Conservation (phyloP, 2,113 vertebrate genomes). For the Polypterus bichir region DNA sequence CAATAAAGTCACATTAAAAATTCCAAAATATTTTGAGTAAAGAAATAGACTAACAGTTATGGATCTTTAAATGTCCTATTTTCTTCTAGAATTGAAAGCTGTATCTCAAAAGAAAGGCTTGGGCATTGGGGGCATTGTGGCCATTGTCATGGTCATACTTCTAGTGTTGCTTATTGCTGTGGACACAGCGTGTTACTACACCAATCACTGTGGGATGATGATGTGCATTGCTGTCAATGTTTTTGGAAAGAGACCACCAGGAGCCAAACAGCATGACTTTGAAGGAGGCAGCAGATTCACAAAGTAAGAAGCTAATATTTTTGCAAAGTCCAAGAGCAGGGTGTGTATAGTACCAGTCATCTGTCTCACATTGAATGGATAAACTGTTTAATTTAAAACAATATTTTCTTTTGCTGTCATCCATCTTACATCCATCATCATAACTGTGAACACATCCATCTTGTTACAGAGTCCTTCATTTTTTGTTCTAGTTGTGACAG, state of each 20-base stretch:
- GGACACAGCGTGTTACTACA: constrained; percentile 58
- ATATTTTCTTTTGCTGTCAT: no score
- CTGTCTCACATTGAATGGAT: no score
- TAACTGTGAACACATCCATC: no score
- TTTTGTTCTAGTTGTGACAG: no score
- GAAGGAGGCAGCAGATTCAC: constrained; percentile 24
- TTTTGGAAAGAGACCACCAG: constrained; percentile 40
- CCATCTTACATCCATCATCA: no score
- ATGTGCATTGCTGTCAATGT: constrained; percentile 48
- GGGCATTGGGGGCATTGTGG: constrained; percentile 47
- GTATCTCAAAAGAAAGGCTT: constrained; percentile 19
- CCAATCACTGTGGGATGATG: constrained; percentile 51
- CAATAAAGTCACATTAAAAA: no score
- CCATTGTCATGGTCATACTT: constrained; percentile 52
- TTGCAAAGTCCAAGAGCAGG: no score
- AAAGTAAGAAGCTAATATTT: constrained; percentile 17
- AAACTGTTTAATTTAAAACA: no score
- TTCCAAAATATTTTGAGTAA: no score
- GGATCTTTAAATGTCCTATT: not conserved
- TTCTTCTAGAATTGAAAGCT: constrained; percentile 15
- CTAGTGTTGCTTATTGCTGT: constrained; percentile 47
- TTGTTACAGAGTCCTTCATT: no score
- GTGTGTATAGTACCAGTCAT: no score
- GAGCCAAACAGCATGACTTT: constrained; percentile 39
- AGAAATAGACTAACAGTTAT: no score